These are phyloP conservation scores for Drosophila nigricruria DNA, from an alignment of 2,888 invertebrate genomes.

Conservation along the genomic window DNA sequence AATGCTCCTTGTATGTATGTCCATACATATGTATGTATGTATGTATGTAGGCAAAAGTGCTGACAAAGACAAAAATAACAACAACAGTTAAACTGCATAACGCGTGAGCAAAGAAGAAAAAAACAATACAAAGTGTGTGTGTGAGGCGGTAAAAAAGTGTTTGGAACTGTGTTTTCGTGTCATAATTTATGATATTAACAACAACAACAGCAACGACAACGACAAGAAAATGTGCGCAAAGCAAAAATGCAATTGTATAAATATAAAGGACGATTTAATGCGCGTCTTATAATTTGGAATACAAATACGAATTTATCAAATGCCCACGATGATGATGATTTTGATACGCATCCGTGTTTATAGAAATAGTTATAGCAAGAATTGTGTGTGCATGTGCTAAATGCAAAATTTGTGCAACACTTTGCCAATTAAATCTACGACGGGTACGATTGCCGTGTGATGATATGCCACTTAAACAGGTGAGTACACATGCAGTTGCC, in stretches of 20 bases:
- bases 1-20: slow-evolving; percentile 17
- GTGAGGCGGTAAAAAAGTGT: slow-evolving; percentile 36
- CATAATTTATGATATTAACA: slow-evolving; percentile 41
- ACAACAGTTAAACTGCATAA: slow-evolving; percentile 33
- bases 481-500: slow-evolving; percentile 52
- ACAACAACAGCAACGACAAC: slow-evolving; percentile 10
- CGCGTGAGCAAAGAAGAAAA: slow-evolving; percentile 39
- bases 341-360: slow-evolving; percentile 45
- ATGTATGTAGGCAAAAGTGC: slow-evolving; percentile 8
- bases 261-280: slow-evolving; percentile 57
- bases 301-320: slow-evolving; percentile 35
- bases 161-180: slow-evolving; percentile 38
- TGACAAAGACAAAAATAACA: slow-evolving; percentile 38
- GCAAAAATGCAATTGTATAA: slow-evolving; percentile 68
- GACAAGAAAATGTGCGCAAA: slow-evolving; percentile 38
- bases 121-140: slow-evolving; percentile 43
- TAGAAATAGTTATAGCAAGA: slow-evolving; percentile 37
- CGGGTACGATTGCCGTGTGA: slow-evolving; percentile 84
- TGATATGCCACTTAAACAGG: slow-evolving; percentile 85
- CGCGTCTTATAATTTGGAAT: slow-evolving; percentile 43
- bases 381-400: slow-evolving; percentile 60
- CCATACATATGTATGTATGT: slow-evolving; percentile 4
- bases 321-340: slow-evolving; percentile 47
- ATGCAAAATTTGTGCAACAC: slow-evolving; percentile 71
- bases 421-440: slow-evolving; percentile 82